Evolutionary conservation across 2,113 vertebrate genomes (phyloP).

Genomic region (Brachypodius melanocephalos): DNA sequence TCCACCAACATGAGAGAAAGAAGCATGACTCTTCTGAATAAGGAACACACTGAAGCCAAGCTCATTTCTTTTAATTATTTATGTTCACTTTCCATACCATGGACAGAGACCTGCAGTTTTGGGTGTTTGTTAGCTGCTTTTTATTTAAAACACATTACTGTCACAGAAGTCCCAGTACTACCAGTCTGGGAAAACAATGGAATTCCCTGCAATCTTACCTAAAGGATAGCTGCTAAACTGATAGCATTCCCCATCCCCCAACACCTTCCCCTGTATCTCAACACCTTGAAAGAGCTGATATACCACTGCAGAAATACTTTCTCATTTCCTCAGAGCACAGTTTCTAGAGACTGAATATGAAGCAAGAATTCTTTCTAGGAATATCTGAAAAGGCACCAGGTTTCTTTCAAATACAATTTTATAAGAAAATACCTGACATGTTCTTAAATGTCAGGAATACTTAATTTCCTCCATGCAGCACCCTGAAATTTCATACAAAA

Average conservation of each 20-base stretch:
- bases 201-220: not conserved
- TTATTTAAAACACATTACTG: not conserved
- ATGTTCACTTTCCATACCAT: slow-evolving; percentile 21
- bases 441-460: not conserved
- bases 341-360: not conserved
- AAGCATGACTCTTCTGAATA: not conserved
- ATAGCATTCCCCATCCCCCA: not conserved
- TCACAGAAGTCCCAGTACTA: not conserved
- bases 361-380: not conserved
- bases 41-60: not conserved
- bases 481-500: not conserved
- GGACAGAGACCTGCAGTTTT: slow-evolving; percentile 22
- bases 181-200: not conserved
- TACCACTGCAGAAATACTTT: not conserved
- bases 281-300: not conserved
- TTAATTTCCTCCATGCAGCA: not conserved
- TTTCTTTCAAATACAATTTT: not conserved
- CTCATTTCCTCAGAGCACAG: not conserved
- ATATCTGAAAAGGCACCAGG: not conserved
- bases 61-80: not conserved
- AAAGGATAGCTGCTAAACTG: not conserved
- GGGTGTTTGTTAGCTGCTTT: not conserved
- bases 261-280: not conserved
- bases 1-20: slow-evolving; percentile 19
- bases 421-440: not conserved